Evolutionary conservation across 2,797 vertebrate species (phyloP), one percentile per base, ranked within the genome.

Genomic region (Labroides dimidiatus): DNA sequence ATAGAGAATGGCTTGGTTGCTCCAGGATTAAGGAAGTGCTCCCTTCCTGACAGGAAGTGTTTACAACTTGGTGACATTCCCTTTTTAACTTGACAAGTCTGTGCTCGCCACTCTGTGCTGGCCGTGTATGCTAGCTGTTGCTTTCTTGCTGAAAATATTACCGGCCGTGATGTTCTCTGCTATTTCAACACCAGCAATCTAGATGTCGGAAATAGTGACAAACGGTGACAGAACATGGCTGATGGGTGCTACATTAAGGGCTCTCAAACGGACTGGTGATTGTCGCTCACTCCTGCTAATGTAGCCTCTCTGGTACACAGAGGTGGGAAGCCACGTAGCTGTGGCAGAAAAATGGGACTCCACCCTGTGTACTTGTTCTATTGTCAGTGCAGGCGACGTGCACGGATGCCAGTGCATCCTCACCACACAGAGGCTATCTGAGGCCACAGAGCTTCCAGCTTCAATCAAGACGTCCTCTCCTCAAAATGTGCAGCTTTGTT

Each of bases 31-130:
- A 93, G 93, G 94, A 95, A 95, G 93, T 89, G 85, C 91, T 93
- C 87, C 84, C 84, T 94, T 95, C 94, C 94, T 94, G 93, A 89
- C 83, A 93, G 94, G 94, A 95, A 95, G 94, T 94, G 93, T 95
- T 95, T 94, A 93, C 92, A 88, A 78, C 91, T 91, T 89, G 83
- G 91, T 92, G 92, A 93, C 92, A 93, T 94, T 95, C 93, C 89
- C 92, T 90, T 93, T 93, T 92, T 89, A 93, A 91, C 90, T 87
- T 90, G 87, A 87, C 92, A 91, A 87, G 93, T 91, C 87, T 75
- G 64, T 19, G 65, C 91, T 86, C 54, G 88, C 87, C 77, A 65
- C 68, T 77, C 74, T 78, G 84, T 82, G 82, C 66, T 60, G 84
- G 84, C 83, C 56, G 84, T 73, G 61, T 77, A 80, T 52, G 79